phyloP scores from a whole-genome alignment of 23 tunicate species.

The Ascidia mentula region DNA sequence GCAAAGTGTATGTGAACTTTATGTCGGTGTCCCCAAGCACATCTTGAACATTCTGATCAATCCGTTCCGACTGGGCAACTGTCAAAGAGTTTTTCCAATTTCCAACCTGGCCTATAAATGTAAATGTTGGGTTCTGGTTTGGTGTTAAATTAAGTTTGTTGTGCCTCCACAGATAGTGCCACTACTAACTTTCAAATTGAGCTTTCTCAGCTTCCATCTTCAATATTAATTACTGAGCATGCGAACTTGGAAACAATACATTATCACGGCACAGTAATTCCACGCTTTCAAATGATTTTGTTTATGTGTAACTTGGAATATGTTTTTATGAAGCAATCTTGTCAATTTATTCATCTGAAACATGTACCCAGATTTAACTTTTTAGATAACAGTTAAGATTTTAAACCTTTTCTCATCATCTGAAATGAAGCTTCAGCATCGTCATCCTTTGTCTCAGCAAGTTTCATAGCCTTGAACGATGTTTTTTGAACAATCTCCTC shows the following conservation, averaged over 20 bases:
- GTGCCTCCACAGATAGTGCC: too few relatives aligned
- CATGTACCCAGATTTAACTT: too few relatives aligned
- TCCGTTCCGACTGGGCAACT: neutral
- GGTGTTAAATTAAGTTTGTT: too few relatives aligned
- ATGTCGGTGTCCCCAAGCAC: neutral
- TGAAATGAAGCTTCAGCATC: neutral
- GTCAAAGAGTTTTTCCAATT: neutral
- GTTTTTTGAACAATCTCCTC: neutral
- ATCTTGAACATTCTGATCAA: neutral
- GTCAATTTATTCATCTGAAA: too few relatives aligned
- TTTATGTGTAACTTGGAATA: too few relatives aligned
- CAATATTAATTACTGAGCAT: too few relatives aligned
- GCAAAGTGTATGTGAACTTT: neutral
- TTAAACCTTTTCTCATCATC: neutral
- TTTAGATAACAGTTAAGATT: neutral
- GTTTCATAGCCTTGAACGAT: neutral
- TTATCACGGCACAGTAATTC: too few relatives aligned
- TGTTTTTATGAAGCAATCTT: too few relatives aligned
- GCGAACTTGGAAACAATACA: too few relatives aligned
- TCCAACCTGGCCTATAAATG: neutral
- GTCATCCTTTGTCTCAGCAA: neutral
- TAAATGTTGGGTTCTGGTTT: neutral
- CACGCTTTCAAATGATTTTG: too few relatives aligned
- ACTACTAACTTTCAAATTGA: too few relatives aligned
- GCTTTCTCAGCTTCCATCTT: too few relatives aligned